Conservation (phyloP, 2,888 invertebrate genomes). For the Salticus scenicus region DNA sequence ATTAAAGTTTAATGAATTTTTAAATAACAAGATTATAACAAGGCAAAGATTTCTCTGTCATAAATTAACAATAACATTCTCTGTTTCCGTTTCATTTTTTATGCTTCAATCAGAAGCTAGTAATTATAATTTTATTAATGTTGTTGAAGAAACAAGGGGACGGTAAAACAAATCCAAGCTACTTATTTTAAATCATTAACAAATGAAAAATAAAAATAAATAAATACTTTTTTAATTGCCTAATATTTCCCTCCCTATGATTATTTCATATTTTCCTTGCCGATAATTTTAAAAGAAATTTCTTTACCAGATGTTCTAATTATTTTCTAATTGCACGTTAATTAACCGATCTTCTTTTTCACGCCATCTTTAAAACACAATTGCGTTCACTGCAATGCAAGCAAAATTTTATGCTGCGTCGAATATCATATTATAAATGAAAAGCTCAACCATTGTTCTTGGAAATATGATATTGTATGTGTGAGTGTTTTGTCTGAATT, state of each 20-base stretch:
- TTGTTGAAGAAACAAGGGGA: neutral
- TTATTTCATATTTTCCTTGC: conserved; percentile 15
- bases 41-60: too few relatives aligned
- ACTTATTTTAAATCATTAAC: conserved; percentile 14
- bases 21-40: too few relatives aligned
- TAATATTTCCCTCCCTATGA: neutral
- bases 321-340: conserved; percentile 18
- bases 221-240: neutral
- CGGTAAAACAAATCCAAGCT: neutral
- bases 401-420: conserved; percentile 7
- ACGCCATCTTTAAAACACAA: conserved; percentile 2
- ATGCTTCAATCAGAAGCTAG: neutral
- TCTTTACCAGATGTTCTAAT: conserved; percentile 17
- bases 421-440: conserved; percentile 5
- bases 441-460: neutral
- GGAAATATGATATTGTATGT: neutral
- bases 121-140: conserved; percentile 12
- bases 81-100: too few relatives aligned
- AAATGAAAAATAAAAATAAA: neutral
- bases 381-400: neutral
- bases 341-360: conserved; percentile 16
- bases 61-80: too few relatives aligned
- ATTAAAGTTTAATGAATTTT: too few relatives aligned
- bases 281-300: conserved; percentile 15
- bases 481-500: conserved; percentile 6